Conservation (phyloP, 2,113 vertebrate species). For the Shinisaurus crocodilurus region DNA sequence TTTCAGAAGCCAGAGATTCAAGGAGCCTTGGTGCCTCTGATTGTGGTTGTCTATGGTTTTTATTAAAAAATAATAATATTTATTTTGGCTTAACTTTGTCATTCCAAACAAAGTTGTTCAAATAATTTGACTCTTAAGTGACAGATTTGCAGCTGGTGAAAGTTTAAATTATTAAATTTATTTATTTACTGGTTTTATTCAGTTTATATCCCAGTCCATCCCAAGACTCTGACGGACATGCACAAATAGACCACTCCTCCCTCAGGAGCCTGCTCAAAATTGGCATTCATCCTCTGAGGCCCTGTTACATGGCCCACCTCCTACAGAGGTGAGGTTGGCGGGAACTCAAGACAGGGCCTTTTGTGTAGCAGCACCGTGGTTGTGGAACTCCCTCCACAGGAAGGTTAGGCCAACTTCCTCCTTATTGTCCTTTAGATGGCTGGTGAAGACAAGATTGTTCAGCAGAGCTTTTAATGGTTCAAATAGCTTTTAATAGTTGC, state of each 20-base stretch:
- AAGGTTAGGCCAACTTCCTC: too few relatives aligned
- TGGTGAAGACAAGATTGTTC: too few relatives aligned
- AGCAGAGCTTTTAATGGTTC: too few relatives aligned
- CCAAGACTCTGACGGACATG: neutral
- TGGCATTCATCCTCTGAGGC: neutral
- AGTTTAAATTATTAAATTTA: neutral
- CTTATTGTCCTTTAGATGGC: too few relatives aligned
- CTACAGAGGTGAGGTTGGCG: neutral
- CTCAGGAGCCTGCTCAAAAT: neutral
- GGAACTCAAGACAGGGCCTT: neutral
- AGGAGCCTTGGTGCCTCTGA: neutral
- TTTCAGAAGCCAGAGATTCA: neutral
- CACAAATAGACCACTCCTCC: neutral
- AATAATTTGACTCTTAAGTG: constrained; percentile 11
- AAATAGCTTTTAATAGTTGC: too few relatives aligned
- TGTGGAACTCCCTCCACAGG: too few relatives aligned
- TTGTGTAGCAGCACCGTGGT: neutral
- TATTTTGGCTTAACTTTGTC: neutral
- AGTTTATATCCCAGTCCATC: neutral
- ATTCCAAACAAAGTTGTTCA: constrained; percentile 17
- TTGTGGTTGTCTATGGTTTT: neutral
- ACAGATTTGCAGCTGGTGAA: constrained; percentile 12
- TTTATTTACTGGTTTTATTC: neutral
- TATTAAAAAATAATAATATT: neutral
- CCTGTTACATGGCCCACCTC: neutral